Evolutionary conservation across 2,888 invertebrate species (phyloP).

Genomic region (Napeogenes inachia): DNA sequence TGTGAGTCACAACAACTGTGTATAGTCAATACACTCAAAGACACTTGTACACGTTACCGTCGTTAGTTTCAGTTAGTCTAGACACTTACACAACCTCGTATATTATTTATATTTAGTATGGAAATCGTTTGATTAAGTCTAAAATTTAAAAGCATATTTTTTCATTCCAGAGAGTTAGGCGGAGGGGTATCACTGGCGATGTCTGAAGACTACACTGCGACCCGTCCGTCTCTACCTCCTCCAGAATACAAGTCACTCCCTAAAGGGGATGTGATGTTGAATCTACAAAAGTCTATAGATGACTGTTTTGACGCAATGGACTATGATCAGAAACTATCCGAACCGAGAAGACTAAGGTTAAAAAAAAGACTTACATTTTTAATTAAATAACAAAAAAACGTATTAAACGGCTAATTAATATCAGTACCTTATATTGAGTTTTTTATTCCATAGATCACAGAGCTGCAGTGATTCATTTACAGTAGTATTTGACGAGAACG

Average conservation of each 20-base stretch:
- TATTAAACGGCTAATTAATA: too few species aligned
- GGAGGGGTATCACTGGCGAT: slow-evolving; percentile 53
- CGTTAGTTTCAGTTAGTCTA: too few species aligned
- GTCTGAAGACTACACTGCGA: slow-evolving; percentile 53
- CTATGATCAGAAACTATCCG: slow-evolving; percentile 45
- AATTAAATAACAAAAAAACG: too few species aligned
- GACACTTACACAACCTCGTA: too few species aligned
- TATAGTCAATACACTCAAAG: too few species aligned
- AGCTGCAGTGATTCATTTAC: slow-evolving; percentile 72
- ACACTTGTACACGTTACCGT: too few species aligned
- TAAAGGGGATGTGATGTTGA: slow-evolving; percentile 46
- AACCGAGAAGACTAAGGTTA: slow-evolving; percentile 56
- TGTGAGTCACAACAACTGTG: too few species aligned
- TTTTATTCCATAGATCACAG: slow-evolving; percentile 47
- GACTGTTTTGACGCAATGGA: slow-evolving; percentile 51
- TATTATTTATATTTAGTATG: too few species aligned
- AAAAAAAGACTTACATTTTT: too few species aligned
- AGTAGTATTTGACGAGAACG: slow-evolving; percentile 64
- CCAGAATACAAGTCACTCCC: slow-evolving; percentile 26
- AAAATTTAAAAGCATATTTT: too few species aligned
- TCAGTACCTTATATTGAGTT: not conserved
- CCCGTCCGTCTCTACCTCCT: slow-evolving; percentile 36
- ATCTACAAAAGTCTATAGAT: slow-evolving; percentile 49
- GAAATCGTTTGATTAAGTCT: too few species aligned
- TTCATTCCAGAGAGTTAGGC: slow-evolving; percentile 49